Evolutionary conservation across 2,888 invertebrate genomes (phyloP).

Genomic region (Trissoscelio sp.): DNA sequence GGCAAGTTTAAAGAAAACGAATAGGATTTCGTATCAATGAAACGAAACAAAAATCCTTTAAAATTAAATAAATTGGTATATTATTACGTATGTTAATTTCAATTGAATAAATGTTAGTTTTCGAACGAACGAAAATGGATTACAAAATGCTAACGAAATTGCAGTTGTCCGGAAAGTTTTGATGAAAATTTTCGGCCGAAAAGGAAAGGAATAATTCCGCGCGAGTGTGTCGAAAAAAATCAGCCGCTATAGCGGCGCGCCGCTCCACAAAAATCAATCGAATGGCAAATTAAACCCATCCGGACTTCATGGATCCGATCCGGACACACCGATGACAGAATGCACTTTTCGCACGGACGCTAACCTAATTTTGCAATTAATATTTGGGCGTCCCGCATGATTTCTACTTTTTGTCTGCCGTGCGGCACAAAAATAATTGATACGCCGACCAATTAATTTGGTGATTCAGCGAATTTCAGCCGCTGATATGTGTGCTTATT

Average conservation of each 20-base stretch:
- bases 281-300: constrained; percentile 40
- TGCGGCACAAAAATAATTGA: constrained; percentile 20
- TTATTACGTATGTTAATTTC: too few relatives aligned
- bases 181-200: constrained; percentile 40
- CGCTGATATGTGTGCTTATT: background rate
- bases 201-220: constrained; percentile 32
- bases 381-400: constrained; percentile 17
- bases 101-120: constrained; percentile 60
- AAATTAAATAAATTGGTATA: too few relatives aligned
- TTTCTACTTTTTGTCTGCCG: constrained; percentile 2
- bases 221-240: constrained; percentile 27
- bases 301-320: background rate
- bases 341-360: constrained; percentile 13
- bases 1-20: too few relatives aligned
- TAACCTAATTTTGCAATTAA: constrained; percentile 43
- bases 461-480: constrained; percentile 11
- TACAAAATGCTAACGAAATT: constrained; percentile 57
- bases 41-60: too few relatives aligned
- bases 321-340: background rate
- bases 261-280: constrained; percentile 41
- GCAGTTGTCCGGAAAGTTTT: constrained; percentile 45
- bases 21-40: too few relatives aligned
- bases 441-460: constrained; percentile 7
- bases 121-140: constrained; percentile 46
- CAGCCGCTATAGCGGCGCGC: background rate